Evolutionary conservation across 1,140 invertebrate species (phyloP).

Genomic region (Apis mellifera): DNA sequence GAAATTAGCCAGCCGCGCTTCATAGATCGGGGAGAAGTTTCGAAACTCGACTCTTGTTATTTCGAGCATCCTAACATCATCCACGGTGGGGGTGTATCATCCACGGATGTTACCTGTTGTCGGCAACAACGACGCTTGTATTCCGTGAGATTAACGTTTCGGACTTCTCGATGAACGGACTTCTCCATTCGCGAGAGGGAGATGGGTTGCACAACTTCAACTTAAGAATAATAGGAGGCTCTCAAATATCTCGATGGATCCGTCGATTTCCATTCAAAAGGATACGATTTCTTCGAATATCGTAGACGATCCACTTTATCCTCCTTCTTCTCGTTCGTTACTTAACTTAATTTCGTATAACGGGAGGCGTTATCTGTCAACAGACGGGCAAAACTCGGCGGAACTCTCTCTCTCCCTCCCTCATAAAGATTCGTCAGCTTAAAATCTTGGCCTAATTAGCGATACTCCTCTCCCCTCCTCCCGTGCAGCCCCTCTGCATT

Average conservation of each 20-base stretch:
- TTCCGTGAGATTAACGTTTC: slow-evolving; percentile 19
- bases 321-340: no score
- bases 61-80: slow-evolving; percentile 36
- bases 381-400: background rate
- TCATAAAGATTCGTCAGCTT: slow-evolving; percentile 52
- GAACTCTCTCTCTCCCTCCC: background rate
- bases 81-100: slow-evolving; percentile 35
- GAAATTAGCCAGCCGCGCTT: slow-evolving; percentile 53
- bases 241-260: no score
- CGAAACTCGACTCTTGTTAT: slow-evolving; percentile 52
- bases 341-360: no score
- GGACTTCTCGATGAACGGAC: slow-evolving; percentile 1
- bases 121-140: slow-evolving; percentile 10
- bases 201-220: no score
- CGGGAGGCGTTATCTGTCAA: no score
- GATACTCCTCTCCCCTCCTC: slow-evolving; percentile 11
- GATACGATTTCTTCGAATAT: no score
- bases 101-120: slow-evolving; percentile 58
- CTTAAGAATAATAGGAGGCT: no score
- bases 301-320: no score
- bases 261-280: no score
- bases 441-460: slow-evolving; percentile 67
- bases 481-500: background rate
- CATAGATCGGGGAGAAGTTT: slow-evolving; percentile 52
- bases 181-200: no score